Evolutionary conservation across 2,113 vertebrate species (phyloP).

Genomic region (Myotis davidii): DNA sequence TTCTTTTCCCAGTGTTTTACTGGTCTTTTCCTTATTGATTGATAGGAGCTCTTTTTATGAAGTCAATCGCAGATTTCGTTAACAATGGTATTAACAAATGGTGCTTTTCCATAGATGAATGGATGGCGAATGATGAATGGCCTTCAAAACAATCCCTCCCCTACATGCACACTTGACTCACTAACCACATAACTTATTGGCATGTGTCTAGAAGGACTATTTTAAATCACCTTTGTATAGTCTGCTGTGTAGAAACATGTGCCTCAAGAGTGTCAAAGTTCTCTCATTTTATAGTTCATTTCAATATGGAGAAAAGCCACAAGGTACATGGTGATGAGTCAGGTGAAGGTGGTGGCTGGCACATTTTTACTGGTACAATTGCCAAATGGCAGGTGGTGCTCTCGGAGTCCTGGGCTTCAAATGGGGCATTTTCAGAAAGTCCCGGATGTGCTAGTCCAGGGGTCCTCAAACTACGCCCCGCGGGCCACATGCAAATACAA

Average conservation of each 20-base stretch:
- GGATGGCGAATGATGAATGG: not conserved
- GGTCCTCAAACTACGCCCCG: no score
- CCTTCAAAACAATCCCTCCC: not conserved
- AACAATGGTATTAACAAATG: not conserved
- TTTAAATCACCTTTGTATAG: not conserved
- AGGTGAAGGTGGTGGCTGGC: not conserved
- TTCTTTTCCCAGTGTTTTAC: not conserved
- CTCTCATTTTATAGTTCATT: constrained; percentile 10
- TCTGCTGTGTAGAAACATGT: not conserved
- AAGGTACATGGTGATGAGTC: not conserved
- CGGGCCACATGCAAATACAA: no score
- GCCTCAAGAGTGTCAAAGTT: not conserved
- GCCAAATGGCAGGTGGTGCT: not conserved
- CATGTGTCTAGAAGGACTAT: not conserved
- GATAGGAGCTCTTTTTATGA: constrained; percentile 2
- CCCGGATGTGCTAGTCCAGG: no score
- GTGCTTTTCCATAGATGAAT: not conserved
- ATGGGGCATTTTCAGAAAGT: not conserved
- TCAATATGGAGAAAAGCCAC: constrained; percentile 4
- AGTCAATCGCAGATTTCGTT: not conserved
- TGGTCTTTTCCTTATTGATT: constrained; percentile 14
- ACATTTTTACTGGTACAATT: not conserved
- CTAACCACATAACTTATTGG: not conserved
- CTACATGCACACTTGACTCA: not conserved
- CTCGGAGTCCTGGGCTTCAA: not conserved